These are phyloP conservation scores for Passerina amoena DNA, from an alignment of 2,113 vertebrate genomes.

Conservation along the genomic window DNA sequence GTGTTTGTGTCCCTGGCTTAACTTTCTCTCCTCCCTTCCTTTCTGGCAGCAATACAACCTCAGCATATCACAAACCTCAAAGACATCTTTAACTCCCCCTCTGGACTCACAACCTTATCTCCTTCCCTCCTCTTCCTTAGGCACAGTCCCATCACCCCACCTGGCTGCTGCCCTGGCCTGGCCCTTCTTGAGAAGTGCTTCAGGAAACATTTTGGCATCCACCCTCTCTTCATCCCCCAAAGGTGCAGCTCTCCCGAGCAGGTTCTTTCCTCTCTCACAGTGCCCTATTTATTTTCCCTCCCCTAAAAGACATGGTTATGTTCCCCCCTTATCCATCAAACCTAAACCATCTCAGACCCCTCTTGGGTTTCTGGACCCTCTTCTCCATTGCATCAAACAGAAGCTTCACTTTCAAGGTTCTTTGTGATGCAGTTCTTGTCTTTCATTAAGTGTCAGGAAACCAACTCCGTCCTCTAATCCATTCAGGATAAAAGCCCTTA, in stretches of 20 bases:
- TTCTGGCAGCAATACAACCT: background rate
- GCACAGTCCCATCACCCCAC: background rate
- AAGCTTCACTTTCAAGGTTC: background rate
- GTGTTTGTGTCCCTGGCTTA: background rate
- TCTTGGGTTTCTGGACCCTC: background rate
- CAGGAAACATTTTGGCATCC: background rate
- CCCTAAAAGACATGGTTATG: fast-evolving
- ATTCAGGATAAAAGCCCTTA: constrained; percentile 12
- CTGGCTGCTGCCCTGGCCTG: background rate
- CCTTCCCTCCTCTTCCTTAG: background rate
- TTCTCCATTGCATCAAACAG: background rate
- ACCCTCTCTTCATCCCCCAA: background rate
- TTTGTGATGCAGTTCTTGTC: background rate
- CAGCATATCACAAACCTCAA: background rate
- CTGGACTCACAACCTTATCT: background rate
- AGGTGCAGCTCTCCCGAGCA: background rate
- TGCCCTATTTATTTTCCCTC: background rate
- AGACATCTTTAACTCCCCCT: background rate
- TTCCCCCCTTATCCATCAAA: background rate
- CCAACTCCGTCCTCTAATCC: background rate
- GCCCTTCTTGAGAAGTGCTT: background rate
- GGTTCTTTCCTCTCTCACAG: background rate
- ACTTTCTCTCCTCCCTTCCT: constrained; percentile 13
- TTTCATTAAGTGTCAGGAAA: constrained; percentile 8
- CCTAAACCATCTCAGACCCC: background rate